Conservation (phyloP, 1,140 invertebrate species). For the Tachypleus tridentatus region DNA sequence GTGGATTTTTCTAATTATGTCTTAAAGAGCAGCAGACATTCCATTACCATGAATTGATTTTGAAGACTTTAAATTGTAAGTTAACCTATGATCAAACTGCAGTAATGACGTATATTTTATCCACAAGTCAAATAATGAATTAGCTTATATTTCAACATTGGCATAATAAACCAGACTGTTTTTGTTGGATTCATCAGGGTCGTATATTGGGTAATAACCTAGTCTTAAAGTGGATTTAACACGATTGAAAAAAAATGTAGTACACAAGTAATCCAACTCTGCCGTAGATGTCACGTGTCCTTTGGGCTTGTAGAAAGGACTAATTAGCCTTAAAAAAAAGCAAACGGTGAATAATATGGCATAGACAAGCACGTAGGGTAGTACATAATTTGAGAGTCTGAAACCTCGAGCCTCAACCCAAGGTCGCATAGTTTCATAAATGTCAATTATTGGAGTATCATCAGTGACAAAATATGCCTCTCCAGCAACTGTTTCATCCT, state of each 20-base stretch:
- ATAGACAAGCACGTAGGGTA: conserved; percentile 39
- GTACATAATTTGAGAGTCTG: conserved; percentile 31
- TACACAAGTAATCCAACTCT: conserved; percentile 43
- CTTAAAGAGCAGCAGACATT: too few relatives aligned
- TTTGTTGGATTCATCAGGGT: conserved; percentile 34
- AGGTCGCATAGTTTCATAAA: conserved; percentile 44
- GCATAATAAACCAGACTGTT: conserved; percentile 37
- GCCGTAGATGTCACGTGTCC: conserved; percentile 10
- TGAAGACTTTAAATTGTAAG: too few relatives aligned
- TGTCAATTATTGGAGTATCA: conserved; percentile 48
- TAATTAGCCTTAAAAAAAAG: conserved; percentile 7
- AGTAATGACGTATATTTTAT: too few relatives aligned
- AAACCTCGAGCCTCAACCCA: conserved; percentile 30
- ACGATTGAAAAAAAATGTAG: conserved; percentile 47
- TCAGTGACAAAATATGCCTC: conserved; percentile 49
- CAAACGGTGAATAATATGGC: conserved; percentile 31
- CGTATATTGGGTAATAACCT: conserved; percentile 46
- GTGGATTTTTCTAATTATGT: too few relatives aligned
- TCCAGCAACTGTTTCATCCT: conserved; percentile 34
- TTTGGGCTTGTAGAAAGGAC: not conserved
- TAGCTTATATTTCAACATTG: conserved; percentile 10
- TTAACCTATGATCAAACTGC: too few relatives aligned
- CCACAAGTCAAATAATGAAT: too few relatives aligned
- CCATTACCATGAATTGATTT: too few relatives aligned
- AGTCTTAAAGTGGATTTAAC: conserved; percentile 45